Evolutionary conservation across 2,797 vertebrate species (phyloP), one percentile per base, ranked within the genome.

Genomic region (Pygocentrus nattereri): DNA sequence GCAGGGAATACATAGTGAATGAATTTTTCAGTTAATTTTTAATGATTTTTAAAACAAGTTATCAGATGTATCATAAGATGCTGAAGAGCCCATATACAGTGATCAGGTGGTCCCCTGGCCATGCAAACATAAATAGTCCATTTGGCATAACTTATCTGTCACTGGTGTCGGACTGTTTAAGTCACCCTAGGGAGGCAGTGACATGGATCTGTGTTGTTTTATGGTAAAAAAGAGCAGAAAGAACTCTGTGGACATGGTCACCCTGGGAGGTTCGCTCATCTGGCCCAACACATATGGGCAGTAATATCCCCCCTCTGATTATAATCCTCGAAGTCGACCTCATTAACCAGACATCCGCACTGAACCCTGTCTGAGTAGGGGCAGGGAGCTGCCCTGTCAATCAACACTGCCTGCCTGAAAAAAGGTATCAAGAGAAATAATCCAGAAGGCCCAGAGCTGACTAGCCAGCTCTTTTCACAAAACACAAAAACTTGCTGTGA

Each of bases 261-360:
- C 73, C 86, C 80, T 88, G 88, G 91, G 92, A 92, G 93, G 90
- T 93, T 94, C 88, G 80, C 79, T 85, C 80, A 50, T 90, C 91
- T 90, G 91, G 88, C 88, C 90, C 93, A 94, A 94, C 94, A 94
- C 90, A 92, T 79, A 91, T 94, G 93, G 93, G 88, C 79, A 58
- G 85, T 94, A 93, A 95, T 94, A 93, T 93, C 92, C 91, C 90
- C 92, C 82, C 86, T 88, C 92, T 92, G 91, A 95, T 94, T 94
- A 92, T 93, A 94, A 95, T 94, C 93, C 91, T 90, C 88, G 86
- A 86, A 90, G 90, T 92, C 88, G 85, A 92, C 93, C 91, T 94
- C 93, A 94, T 95, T 95, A 94, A 91, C 91, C 91, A 95, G 91
- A 93, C 93, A 94, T 93, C 91, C 88, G 88, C 89, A 87, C 62